A percentile compares a stretch with the other conserved stretches of the same genome.
These are phyloP conservation scores for Alfaro cultratus DNA, from an alignment of 2,797 vertebrate species.

Conservation along the genomic window DNA sequence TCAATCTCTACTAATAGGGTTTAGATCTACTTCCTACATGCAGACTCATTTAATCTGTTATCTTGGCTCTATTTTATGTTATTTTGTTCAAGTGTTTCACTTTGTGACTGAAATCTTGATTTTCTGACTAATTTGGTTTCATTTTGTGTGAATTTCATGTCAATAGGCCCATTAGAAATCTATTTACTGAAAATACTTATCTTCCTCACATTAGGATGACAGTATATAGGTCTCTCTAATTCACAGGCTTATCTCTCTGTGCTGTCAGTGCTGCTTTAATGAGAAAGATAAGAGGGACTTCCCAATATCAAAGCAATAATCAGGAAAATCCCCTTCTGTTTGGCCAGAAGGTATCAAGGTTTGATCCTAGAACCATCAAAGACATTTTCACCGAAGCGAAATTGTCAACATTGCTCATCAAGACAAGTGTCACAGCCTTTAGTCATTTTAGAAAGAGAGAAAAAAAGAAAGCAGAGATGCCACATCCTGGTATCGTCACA, in stretches of 20 bases:
- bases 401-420: constrained; percentile 66
- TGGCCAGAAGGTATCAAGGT: constrained; percentile 38
- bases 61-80: background rate
- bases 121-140: background rate
- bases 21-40: background rate
- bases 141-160: background rate
- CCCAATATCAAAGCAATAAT: constrained; percentile 33
- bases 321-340: constrained; percentile 59
- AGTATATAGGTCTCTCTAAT: background rate
- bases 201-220: background rate
- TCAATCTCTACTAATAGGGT: background rate
- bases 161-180: background rate
- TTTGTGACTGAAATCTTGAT: background rate
- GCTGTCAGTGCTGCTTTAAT: constrained; percentile 4
- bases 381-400: constrained; percentile 38
- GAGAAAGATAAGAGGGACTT: constrained; percentile 46
- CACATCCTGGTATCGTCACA: constrained; percentile 67
- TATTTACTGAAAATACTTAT: background rate
- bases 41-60: background rate
- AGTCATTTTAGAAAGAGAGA: constrained; percentile 44
- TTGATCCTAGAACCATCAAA: constrained; percentile 39
- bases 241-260: constrained; percentile 20
- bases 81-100: background rate
- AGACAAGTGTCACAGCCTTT: constrained; percentile 23
- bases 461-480: constrained; percentile 30